Base-by-base conservation (phyloP, 23 tunicate genomes). In the Aplidium turbinatum region DNA sequence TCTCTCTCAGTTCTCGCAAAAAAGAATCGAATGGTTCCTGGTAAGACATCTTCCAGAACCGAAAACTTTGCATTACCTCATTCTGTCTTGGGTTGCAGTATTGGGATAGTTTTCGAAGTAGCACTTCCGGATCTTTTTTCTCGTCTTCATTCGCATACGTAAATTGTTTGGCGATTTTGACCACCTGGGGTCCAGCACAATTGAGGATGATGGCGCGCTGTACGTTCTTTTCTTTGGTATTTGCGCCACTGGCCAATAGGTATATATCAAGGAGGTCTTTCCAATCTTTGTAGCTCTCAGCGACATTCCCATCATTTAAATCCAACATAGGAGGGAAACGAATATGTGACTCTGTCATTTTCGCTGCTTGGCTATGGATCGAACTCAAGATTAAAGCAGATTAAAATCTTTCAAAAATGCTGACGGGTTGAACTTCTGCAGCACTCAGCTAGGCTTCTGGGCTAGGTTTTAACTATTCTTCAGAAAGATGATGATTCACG, bases 161-260 rank as follows among this genome's bases (percentile, higher is more conserved):
- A 67, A 67, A 67, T 13, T 67, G 73, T 24, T 40, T 67, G 5
- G 73, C 45, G 38, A 67, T 11, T 38, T 67, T 40, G 30, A 67
- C 30, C 5, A 67, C 53, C 23, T 67, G 73, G 6, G 73, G 73
- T 20, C 73, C 54, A 5, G 73, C 54, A 67, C 73, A 67, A 22
- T 67, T 21, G 5, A 38, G 73, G 9, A 67, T 50, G 22, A 50
- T 71, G 4, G 77, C 77, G 4, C 61, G 3, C 38, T 67, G 73
- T 4, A 36, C 27, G 7, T 56, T n/a, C n/a, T 56, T 23, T 16
- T 67, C 27, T 40, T 38, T 67, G 4, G 23, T 25, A 3, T 21
- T 67, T 38, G 73, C 21, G 13, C 73, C 73, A 67, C 73, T 67
- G 22, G 73, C 73, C 53, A 67, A 33, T 53, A 67, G 20, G 30